Conservation (phyloP, 2,888 invertebrate species). For the Amaurobius ferox region DNA sequence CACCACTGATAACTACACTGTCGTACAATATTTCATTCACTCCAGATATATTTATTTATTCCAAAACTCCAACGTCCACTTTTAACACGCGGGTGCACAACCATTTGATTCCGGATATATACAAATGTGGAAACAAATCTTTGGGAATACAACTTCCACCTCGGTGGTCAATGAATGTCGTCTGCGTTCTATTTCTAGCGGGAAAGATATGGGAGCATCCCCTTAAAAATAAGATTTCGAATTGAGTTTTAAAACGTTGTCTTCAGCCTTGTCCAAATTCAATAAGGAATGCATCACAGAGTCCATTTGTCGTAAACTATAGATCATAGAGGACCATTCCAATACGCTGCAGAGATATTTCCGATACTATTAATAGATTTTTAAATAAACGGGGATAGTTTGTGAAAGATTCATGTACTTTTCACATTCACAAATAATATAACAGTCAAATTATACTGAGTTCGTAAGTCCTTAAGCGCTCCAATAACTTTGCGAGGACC, state of each 20-base stretch:
- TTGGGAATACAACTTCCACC: background rate
- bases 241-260: background rate
- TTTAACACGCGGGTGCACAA: constrained; percentile 56
- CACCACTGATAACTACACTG: too few species aligned
- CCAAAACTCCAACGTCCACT: constrained; percentile 52
- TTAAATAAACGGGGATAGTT: too few species aligned
- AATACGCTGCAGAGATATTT: background rate
- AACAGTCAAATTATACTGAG: too few species aligned
- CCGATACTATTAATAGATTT: too few species aligned
- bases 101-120: constrained; percentile 7
- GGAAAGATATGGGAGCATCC: background rate
- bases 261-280: constrained; percentile 6
- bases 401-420: too few species aligned
- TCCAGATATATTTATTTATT: constrained; percentile 47
- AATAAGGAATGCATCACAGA: background rate
- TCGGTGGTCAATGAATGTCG: constrained; percentile 8
- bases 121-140: constrained; percentile 9
- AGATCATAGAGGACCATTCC: background rate
- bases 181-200: background rate
- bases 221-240: background rate
- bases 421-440: too few species aligned
- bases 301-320: background rate
- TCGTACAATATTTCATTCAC: too few species aligned
- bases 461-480: too few species aligned
- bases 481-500: too few species aligned